These are phyloP conservation scores for Torymus texanus DNA, from an alignment of 2,888 invertebrate genomes.

Conservation along the genomic window DNA sequence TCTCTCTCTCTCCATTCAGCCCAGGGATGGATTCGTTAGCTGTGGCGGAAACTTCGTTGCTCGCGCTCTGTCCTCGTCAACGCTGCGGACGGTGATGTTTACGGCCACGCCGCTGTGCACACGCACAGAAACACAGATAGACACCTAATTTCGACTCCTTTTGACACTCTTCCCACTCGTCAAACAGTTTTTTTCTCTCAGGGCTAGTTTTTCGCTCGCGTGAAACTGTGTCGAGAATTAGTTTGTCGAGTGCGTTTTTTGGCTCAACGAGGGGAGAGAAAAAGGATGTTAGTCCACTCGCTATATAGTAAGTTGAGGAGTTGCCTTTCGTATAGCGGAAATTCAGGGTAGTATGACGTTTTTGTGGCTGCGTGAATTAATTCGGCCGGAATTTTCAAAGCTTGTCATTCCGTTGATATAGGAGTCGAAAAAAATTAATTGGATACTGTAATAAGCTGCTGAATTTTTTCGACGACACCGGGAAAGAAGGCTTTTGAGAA, in stretches of 20 bases:
- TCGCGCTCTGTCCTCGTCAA: too few relatives aligned
- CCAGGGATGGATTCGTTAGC: too few relatives aligned
- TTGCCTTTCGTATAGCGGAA: conserved; percentile 1
- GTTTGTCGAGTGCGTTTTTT: conserved; percentile 26
- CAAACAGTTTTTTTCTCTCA: background rate
- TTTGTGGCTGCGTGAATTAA: conserved; percentile 10
- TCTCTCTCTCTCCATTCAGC: too few relatives aligned
- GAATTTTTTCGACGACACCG: too few relatives aligned
- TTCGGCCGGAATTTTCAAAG: conserved; percentile 22
- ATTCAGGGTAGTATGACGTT: background rate
- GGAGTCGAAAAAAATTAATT: too few relatives aligned
- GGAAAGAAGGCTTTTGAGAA: too few relatives aligned
- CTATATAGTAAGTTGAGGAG: background rate
- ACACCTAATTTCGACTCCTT: conserved; percentile 45
- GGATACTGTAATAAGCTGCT: too few relatives aligned
- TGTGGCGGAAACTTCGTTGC: too few relatives aligned
- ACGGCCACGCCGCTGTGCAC: background rate
- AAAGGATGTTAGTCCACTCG: too few relatives aligned
- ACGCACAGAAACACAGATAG: background rate
- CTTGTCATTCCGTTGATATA: too few relatives aligned
- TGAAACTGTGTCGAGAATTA: conserved; percentile 25
- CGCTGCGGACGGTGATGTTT: too few relatives aligned
- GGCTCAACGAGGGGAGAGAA: background rate
- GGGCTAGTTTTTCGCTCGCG: background rate
- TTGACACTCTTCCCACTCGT: conserved; percentile 1